Evolutionary conservation across 2,888 invertebrate species (phyloP).

Genomic region (Troglohyphantes excavatus): DNA sequence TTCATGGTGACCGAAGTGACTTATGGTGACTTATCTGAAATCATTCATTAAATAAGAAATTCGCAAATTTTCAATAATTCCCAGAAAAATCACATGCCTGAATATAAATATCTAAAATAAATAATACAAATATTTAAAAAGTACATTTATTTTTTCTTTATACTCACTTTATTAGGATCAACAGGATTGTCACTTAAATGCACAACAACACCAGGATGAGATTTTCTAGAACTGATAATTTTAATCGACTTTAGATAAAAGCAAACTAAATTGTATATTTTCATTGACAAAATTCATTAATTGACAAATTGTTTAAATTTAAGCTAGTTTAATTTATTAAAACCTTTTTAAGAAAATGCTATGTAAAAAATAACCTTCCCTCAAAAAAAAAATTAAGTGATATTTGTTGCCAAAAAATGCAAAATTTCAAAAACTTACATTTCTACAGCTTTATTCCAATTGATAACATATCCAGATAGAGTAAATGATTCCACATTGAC

Average conservation of each 20-base stretch:
- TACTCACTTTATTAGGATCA: slow-evolving; percentile 95
- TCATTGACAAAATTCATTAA: too few species aligned
- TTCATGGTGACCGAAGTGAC: too few species aligned
- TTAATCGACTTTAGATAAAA: too few species aligned
- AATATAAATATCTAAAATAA: too few species aligned
- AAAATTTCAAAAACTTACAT: slow-evolving; percentile 87
- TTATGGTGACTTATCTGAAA: neutral
- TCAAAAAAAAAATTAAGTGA: too few species aligned
- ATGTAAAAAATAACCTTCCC: neutral
- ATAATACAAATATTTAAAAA: too few species aligned
- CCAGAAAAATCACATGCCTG: neutral
- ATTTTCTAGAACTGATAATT: slow-evolving; percentile 90
- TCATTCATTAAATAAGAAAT: neutral
- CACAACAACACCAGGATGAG: slow-evolving; percentile 97
- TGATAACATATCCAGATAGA: slow-evolving; percentile 98
- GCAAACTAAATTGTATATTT: too few species aligned
- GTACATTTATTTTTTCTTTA: neutral
- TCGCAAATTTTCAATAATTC: neutral
- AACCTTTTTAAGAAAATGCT: neutral
- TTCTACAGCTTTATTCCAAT: slow-evolving; percentile 99
- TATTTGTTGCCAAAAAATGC: too few species aligned
- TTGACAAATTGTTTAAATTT: too few species aligned
- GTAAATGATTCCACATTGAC: slow-evolving; percentile 97
- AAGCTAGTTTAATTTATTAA: neutral
- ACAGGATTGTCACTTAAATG: slow-evolving; percentile 98